Base-by-base conservation (phyloP, 2,113 vertebrate genomes). In the Percopsis transmontana region DNA sequence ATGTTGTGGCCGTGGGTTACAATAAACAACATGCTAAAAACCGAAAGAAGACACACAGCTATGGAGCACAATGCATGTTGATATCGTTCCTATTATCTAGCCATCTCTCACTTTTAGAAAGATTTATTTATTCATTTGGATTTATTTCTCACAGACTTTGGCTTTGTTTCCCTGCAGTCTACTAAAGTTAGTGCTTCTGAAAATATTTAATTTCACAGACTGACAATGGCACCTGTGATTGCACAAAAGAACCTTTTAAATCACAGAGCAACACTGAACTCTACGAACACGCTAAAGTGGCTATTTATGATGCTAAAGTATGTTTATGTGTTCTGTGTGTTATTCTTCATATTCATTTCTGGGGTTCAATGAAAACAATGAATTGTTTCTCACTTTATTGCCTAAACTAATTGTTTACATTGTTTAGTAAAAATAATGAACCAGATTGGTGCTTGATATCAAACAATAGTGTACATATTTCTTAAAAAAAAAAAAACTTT, bases 1-100 rank as follows among this genome's bases (percentile, higher is more conserved):
- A 20, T 42, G 77, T 82, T 70, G 55, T 47, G 80, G 85, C 73
- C 70, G 67, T 61, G 61, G 60, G 76, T 84, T 78, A 87, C 33
- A 73, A 70, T 82, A 88, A 87, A 80, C 64, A 56, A 56, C 57
- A 62, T 68, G 53, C 73, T 70, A 78, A 57, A 71, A 56, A 70
- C 62, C 45, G n/a, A 50, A 63, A 80, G 41, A 47, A 57, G 61
- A 64, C 63, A 40, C 71, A 70, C 76, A 84, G 80, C 81, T 85
- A 83, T 68, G 68, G 71, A 58, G 55, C 63, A 57, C n/a, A n/a
- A n/a, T n/a, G n/a, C n/a, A n/a, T 57, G 51, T 58, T 19, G 23
- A 15, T 2, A 45, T 59, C 55, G 0, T 19, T 13, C 18, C 3
- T 21, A 11, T 52, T 16, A 6, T 12, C 20, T 64, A 45, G 42